Conservation (phyloP, 2,888 invertebrate genomes). For the Heliothis peltigera region DNA sequence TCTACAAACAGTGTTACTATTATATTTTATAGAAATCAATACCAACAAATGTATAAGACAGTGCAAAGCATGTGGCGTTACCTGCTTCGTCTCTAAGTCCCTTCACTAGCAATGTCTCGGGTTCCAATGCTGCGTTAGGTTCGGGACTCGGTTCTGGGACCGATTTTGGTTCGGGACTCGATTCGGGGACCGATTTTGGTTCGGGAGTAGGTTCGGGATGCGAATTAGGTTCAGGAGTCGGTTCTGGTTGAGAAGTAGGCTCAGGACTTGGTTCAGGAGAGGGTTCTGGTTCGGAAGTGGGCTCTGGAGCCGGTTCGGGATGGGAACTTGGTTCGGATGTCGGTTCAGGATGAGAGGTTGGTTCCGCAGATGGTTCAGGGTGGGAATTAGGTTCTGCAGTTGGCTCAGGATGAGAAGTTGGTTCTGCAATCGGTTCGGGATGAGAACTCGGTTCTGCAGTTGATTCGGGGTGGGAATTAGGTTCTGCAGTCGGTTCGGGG, state of each 20-base stretch:
- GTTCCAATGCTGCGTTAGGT: conserved; percentile 83
- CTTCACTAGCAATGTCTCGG: conserved; percentile 87
- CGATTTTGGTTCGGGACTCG: conserved; percentile 80
- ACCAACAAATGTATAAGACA: conserved; percentile 47
- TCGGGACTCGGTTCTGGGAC: conserved; percentile 81
- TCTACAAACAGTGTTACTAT: no score
- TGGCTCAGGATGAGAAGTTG: conserved; percentile 65
- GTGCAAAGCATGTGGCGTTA: conserved; percentile 84
- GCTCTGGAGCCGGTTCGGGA: conserved; percentile 70
- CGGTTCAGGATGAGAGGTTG: conserved; percentile 58
- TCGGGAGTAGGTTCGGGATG: conserved; percentile 71
- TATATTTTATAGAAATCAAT: conserved; percentile 11
- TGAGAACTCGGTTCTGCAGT: conserved; percentile 73
- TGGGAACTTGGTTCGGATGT: conserved; percentile 58
- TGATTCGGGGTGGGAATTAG: conserved; percentile 74
- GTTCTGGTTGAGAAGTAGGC: conserved; percentile 65
- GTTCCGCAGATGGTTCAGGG: conserved; percentile 65
- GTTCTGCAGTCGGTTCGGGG: conserved; percentile 78
- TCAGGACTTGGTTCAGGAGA: conserved; percentile 73
- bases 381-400: conserved; percentile 56
- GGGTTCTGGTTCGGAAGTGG: conserved; percentile 76
- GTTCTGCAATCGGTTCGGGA: conserved; percentile 54
- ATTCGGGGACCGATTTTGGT: conserved; percentile 60
- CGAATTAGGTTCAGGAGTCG: conserved; percentile 73
- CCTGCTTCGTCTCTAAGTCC: conserved; percentile 87